These are phyloP conservation scores for Passer montanus DNA, from an alignment of 2,113 vertebrate genomes.

Conservation along the genomic window DNA sequence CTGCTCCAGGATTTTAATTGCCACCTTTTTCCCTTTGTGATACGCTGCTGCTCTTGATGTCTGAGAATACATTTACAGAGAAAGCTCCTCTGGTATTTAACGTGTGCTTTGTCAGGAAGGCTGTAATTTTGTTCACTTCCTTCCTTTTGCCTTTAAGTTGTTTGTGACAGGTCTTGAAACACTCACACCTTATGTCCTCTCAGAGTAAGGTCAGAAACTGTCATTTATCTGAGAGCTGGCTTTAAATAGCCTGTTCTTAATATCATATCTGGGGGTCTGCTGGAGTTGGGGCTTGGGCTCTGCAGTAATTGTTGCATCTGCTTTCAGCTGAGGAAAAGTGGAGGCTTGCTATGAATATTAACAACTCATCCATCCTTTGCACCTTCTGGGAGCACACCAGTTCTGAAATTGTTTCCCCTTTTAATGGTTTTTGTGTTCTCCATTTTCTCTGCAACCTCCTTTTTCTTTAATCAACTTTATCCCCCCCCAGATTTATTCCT, in stretches of 20 bases:
- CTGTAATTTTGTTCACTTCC: slow-evolving; percentile 64
- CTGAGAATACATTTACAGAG: slow-evolving; percentile 42
- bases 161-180: slow-evolving; percentile 63
- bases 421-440: neutral
- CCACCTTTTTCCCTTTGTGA: slow-evolving; percentile 59
- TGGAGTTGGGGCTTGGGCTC: slow-evolving; percentile 45
- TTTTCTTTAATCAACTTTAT: neutral
- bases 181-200: slow-evolving; percentile 52
- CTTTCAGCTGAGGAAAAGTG: slow-evolving; percentile 50
- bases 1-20: slow-evolving; percentile 64
- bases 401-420: slow-evolving; percentile 44
- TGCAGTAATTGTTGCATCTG: slow-evolving; percentile 54
- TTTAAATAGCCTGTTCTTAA: neutral
- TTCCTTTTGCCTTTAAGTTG: slow-evolving; percentile 51
- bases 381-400: slow-evolving; percentile 51
- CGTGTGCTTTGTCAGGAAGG: slow-evolving; percentile 56
- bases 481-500: neutral
- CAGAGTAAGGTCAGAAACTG: slow-evolving; percentile 46
- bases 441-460: slow-evolving; percentile 16
- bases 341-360: slow-evolving; percentile 64
- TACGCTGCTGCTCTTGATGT: slow-evolving; percentile 56
- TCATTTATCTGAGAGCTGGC: slow-evolving; percentile 19
- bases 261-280: slow-evolving; percentile 33
- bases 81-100: slow-evolving; percentile 44
- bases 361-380: slow-evolving; percentile 54